Conservation (phyloP, 2,888 invertebrate genomes). For the Tenthredo livida region DNA sequence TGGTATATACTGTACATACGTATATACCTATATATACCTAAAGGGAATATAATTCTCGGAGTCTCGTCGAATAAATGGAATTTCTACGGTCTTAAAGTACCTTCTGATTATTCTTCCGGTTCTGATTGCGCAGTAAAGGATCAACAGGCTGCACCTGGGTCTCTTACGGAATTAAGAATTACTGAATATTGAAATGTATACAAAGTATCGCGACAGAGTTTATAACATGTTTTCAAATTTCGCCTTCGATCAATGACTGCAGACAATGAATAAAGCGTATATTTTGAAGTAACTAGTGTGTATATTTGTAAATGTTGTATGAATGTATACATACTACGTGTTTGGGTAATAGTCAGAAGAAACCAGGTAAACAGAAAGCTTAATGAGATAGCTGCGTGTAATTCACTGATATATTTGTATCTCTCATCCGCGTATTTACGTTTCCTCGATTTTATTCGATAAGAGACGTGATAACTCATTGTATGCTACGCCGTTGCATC, state of each 20-base stretch:
- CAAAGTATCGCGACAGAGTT: not conserved
- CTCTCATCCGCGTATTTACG: not conserved
- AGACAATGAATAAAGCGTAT: not conserved
- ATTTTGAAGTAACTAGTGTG: not conserved
- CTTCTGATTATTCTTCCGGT: not conserved
- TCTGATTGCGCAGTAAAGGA: not conserved
- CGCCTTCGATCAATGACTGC: not conserved
- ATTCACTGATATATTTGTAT: not conserved
- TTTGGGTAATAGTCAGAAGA: not conserved
- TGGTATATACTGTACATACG: not conserved
- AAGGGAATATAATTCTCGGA: constrained; percentile 14
- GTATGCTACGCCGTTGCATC: no score
- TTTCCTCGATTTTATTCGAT: not conserved
- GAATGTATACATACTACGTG: not conserved
- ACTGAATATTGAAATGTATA: not conserved
- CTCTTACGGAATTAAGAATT: not conserved
- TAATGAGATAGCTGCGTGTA: not conserved
- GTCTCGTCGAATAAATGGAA: not conserved
- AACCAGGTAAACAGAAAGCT: constrained; percentile 10
- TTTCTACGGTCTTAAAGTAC: not conserved
- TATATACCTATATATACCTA: not conserved
- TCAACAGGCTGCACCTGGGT: not conserved
- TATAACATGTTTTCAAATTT: not conserved
- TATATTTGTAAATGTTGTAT: no score
- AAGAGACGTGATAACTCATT: no score